Percentiles rank a stretch among this genome's conserved stretches.
phyloP scores from a whole-genome alignment of 2,113 vertebrate species.

The Periophthalmodon schlosseri region DNA sequence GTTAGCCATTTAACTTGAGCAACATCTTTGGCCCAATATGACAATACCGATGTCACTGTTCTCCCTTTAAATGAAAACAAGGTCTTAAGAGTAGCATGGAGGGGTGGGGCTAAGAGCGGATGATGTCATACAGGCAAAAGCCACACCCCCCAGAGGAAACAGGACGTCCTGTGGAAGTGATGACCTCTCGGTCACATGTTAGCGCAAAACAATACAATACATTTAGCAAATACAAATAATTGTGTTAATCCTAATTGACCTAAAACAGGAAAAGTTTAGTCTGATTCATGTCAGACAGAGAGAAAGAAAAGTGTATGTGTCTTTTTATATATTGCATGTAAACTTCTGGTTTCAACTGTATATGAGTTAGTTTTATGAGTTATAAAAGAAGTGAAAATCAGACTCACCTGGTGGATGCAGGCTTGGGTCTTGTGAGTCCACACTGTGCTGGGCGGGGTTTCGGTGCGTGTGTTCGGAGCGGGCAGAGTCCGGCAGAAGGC shows the following conservation, averaged over 20 bases:
- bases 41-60: not conserved
- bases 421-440: not conserved
- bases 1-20: not conserved
- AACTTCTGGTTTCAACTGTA: too few relatives aligned
- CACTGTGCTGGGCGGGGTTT: not conserved
- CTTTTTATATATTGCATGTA: too few relatives aligned
- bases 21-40: not conserved
- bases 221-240: too few relatives aligned
- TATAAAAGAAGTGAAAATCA: not conserved
- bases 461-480: not conserved
- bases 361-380: too few relatives aligned
- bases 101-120: not conserved
- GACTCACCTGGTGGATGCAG: not conserved
- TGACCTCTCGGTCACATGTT: constrained; percentile 1
- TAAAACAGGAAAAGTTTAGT: too few relatives aligned
- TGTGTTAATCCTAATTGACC: too few relatives aligned
- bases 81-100: not conserved
- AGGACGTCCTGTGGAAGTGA: constrained; percentile 9
- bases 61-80: not conserved
- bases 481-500: not conserved
- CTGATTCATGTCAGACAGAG: too few relatives aligned
- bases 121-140: not conserved
- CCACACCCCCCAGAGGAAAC: not conserved
- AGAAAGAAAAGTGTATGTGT: too few relatives aligned
- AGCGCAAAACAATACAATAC: not conserved